Evolutionary conservation across 1,140 invertebrate genomes (phyloP), one percentile per base, ranked within the genome.

Genomic region (Hermetia illucens): DNA sequence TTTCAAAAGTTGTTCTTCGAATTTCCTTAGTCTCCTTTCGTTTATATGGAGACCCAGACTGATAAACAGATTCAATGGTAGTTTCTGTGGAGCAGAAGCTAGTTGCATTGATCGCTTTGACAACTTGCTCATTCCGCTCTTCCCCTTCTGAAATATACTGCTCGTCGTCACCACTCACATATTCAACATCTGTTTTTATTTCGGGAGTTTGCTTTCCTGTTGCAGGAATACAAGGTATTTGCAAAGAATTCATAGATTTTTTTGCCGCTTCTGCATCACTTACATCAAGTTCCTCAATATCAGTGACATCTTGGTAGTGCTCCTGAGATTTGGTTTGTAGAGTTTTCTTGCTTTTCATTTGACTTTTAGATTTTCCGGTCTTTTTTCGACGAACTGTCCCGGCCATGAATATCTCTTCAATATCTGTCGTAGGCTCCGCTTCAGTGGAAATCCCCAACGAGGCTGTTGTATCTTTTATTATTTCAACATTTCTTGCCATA

Each of bases 271-370:
- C 60, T 40, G 44, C 49, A 41, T 71, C 68, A 45, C 61, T 67
- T 1, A 70, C 39, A 20, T 63, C 59, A 38, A 73, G 47, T 43
- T 71, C 69, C 48, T 72, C 70, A 17, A 61, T 53, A 54, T 73
- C 70, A 15, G 71, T 71, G 3, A 31, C 3, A 17, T 12, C 9
- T 16, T 29, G 24, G 22, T n/a, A n/a, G n/a, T n/a, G n/a, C n/a
- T n/a, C n/a, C n/a, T n/a, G n/a, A n/a, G n/a, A n/a, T n/a, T n/a
- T n/a, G n/a, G n/a, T n/a, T n/a, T 39, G 9, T 4, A 9, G 5
- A n/a, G 4, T 20, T 3, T 40, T 12, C 5, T 38, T 20, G 3
- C 19, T 37, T 56, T 52, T 20, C 45, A 48, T 17, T 56, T 56
- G 17, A 38, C 5, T 48, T 48, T 45, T 55, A 53, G 43, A 51